Percentiles rank a stretch among this genome's conserved stretches.
phyloP scores from a whole-genome alignment of 2,113 vertebrate genomes.

The Fregetta grallaria region DNA sequence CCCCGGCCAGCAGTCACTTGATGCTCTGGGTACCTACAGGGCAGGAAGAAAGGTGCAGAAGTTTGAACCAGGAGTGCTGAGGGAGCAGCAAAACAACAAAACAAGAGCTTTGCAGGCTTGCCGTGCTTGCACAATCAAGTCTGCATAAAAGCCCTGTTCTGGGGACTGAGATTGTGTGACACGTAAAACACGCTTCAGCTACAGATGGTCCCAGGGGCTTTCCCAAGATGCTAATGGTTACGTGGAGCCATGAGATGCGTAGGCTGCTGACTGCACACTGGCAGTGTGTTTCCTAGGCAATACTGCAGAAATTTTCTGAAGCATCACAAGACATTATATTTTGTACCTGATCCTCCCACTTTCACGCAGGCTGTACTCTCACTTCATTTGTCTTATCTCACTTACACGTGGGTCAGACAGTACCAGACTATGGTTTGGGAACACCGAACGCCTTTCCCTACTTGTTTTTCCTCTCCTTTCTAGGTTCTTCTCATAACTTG shows the following conservation, averaged over 20 bases:
- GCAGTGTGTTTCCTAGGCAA: slow-evolving; percentile 25
- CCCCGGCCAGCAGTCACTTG: background rate
- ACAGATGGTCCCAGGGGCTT: slow-evolving; percentile 16
- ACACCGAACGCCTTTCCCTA: background rate
- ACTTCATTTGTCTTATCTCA: background rate
- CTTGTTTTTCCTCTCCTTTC: background rate
- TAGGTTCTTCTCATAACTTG: background rate
- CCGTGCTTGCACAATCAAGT: background rate
- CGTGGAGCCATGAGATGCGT: background rate
- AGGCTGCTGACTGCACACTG: slow-evolving; percentile 6
- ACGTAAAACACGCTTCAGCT: background rate
- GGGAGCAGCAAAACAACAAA: background rate
- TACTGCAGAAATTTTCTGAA: background rate
- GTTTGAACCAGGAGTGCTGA: background rate
- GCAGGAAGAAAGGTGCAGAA: background rate
- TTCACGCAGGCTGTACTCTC: background rate
- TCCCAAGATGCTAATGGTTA: background rate
- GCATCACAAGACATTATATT: background rate
- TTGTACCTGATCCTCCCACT: background rate
- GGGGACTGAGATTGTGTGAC: background rate
- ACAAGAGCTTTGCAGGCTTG: background rate
- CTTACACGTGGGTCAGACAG: background rate
- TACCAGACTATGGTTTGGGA: background rate
- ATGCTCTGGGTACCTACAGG: background rate
- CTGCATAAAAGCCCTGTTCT: background rate